Conservation (phyloP, 2,888 invertebrate species). For the Nipponacmea schrenckii region DNA sequence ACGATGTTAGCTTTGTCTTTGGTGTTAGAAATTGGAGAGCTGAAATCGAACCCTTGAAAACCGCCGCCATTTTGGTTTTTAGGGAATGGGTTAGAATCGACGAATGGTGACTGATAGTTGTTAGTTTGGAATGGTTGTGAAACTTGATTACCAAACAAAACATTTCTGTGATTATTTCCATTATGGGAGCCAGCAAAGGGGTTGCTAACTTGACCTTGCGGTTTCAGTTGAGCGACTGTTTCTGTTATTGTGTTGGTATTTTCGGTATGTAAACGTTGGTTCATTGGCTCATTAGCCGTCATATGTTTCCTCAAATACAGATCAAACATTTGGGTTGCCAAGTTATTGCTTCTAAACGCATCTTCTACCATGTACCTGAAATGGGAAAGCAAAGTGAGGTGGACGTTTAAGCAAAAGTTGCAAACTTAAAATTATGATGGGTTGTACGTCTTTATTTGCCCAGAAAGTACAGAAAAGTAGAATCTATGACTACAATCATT, state of each 20-base stretch:
- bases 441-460: too few relatives aligned
- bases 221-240: background rate
- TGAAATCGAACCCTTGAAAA: background rate
- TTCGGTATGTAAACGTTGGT: background rate
- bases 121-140: background rate
- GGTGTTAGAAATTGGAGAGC: background rate
- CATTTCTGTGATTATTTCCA: background rate
- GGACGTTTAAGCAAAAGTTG: too few relatives aligned
- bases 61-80: background rate
- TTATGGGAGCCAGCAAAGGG: background rate
- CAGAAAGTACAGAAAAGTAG: too few relatives aligned
- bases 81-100: background rate
- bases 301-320: background rate
- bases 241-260: background rate
- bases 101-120: background rate
- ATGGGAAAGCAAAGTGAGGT: too few relatives aligned
- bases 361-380: background rate
- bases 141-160: background rate
- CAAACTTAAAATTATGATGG: too few relatives aligned
- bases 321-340: slow-evolving; percentile 1
- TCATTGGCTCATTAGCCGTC: background rate
- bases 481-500: too few relatives aligned
- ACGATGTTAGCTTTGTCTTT: slow-evolving; percentile 4
- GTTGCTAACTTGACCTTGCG: background rate
- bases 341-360: background rate